Conservation (phyloP, 2,888 invertebrate species). For the Nomada lathburiana region DNA sequence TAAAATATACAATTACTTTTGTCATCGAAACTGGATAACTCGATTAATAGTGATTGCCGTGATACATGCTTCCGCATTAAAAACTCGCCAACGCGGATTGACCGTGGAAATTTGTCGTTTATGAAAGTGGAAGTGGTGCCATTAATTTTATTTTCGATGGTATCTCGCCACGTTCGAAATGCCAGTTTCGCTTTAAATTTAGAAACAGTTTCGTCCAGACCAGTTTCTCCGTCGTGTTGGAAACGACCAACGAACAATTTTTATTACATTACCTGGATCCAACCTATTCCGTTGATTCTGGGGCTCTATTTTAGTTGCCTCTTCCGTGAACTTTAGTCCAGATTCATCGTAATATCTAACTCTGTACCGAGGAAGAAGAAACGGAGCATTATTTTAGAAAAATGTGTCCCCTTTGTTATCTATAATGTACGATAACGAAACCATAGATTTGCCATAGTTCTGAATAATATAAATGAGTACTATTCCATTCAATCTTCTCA, state of each 20-base stretch:
- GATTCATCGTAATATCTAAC: not conserved
- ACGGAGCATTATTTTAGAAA: not conserved
- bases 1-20: too few relatives aligned
- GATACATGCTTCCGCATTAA: too few relatives aligned
- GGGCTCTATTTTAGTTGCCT: not conserved
- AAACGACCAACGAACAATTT: not conserved
- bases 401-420: too few relatives aligned
- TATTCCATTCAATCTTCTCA: too few relatives aligned
- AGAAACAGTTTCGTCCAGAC: conserved; percentile 11
- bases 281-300: not conserved
- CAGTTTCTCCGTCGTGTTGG: not conserved
- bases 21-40: too few relatives aligned
- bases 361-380: not conserved
- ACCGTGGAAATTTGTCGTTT: not conserved
- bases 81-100: not conserved
- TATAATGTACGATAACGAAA: too few relatives aligned
- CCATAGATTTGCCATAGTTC: too few relatives aligned
- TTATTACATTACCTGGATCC: conserved; percentile 7
- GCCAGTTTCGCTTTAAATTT: conserved; percentile 5
- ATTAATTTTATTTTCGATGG: conserved; percentile 8
- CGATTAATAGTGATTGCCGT: too few relatives aligned
- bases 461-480: too few relatives aligned
- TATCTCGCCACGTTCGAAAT: not conserved
- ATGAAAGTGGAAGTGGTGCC: conserved; percentile 8
- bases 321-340: not conserved